Evolutionary conservation across 1,140 invertebrate genomes (phyloP).

Genomic region (Drosophila teissieri): DNA sequence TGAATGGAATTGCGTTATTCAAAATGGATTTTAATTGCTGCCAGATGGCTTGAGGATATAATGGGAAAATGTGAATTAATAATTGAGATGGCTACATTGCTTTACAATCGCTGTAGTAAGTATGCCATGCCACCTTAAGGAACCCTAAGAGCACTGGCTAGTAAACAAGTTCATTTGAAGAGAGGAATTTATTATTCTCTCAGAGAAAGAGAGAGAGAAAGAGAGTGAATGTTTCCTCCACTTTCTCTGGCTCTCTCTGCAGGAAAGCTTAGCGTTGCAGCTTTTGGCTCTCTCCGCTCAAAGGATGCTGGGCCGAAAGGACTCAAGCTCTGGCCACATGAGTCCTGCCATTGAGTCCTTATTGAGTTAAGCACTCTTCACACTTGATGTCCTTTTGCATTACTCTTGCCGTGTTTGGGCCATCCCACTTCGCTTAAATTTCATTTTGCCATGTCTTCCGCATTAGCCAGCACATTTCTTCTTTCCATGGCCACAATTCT

Average conservation of each 20-base stretch:
- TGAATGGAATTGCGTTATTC: slow-evolving; percentile 28
- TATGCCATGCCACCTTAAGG: not conserved
- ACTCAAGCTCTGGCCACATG: slow-evolving; percentile 20
- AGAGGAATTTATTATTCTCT: not conserved
- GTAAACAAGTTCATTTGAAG: slow-evolving; percentile 15
- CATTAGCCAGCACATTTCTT: slow-evolving; percentile 66
- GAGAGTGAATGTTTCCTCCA: not conserved
- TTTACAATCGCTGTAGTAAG: slow-evolving; percentile 1
- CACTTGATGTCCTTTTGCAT: slow-evolving; percentile 63
- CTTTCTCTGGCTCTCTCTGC: slow-evolving; percentile 22
- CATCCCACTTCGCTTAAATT: slow-evolving; percentile 52
- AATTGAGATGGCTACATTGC: slow-evolving; percentile 3
- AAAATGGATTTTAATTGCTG: slow-evolving; percentile 19
- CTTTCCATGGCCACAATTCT: slow-evolving; percentile 18
- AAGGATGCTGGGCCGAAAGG: slow-evolving; percentile 44
- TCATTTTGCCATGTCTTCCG: slow-evolving; percentile 61
- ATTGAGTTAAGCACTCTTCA: slow-evolving; percentile 66
- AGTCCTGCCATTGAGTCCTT: slow-evolving; percentile 56
- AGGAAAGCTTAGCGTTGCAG: slow-evolving; percentile 25
- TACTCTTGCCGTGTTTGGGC: slow-evolving; percentile 25
- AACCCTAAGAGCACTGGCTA: slow-evolving; percentile 21
- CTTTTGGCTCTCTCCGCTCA: slow-evolving; percentile 13
- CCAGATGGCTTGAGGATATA: slow-evolving; percentile 13
- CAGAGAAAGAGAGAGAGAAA: not conserved
- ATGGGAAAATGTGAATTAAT: slow-evolving; percentile 21